phyloP scores from a whole-genome alignment of 2,888 invertebrate species.

The Blastobasis adustella region DNA sequence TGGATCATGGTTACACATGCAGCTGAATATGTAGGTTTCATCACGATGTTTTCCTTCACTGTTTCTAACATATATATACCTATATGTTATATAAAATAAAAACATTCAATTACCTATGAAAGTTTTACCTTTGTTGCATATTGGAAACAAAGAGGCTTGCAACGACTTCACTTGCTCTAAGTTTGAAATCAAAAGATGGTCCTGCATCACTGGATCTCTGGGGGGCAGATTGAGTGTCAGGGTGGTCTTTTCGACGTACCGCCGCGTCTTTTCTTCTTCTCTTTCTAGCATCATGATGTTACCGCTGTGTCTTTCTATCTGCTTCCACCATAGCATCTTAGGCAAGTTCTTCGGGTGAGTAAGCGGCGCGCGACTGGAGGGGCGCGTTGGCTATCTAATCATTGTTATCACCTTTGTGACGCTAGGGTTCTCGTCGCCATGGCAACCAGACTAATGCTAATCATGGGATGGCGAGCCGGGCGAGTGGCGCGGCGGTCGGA shows the following conservation, averaged over 20 bases:
- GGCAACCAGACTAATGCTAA: slow-evolving; percentile 39
- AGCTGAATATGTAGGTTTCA: too few species aligned
- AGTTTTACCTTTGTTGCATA: slow-evolving; percentile 64
- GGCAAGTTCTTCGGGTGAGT: slow-evolving; percentile 17
- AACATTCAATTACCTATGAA: background rate
- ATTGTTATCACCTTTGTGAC: slow-evolving; percentile 29
- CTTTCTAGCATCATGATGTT: slow-evolving; percentile 57
- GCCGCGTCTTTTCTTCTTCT: slow-evolving; percentile 49
- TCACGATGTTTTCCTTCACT: too few species aligned
- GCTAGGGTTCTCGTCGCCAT: slow-evolving; percentile 48
- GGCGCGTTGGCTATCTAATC: slow-evolving; percentile 19
- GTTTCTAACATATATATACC: too few species aligned
- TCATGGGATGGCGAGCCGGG: slow-evolving; percentile 33
- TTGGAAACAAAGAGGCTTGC: slow-evolving; percentile 80
- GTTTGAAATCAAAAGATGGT: slow-evolving; percentile 56
- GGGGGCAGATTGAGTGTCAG: slow-evolving; percentile 51
- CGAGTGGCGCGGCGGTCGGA: slow-evolving; percentile 49
- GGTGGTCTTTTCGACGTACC: slow-evolving; percentile 50
- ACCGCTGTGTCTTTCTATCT: slow-evolving; percentile 50
- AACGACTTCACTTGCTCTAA: slow-evolving; percentile 77
- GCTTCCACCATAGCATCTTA: slow-evolving; percentile 73
- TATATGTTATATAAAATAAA: too few species aligned
- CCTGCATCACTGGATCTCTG: slow-evolving; percentile 53
- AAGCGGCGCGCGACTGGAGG: too few species aligned
- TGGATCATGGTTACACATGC: too few species aligned